These are phyloP conservation scores for Exocentrus adspersus DNA, from an alignment of 2,888 invertebrate species.

Conservation along the genomic window DNA sequence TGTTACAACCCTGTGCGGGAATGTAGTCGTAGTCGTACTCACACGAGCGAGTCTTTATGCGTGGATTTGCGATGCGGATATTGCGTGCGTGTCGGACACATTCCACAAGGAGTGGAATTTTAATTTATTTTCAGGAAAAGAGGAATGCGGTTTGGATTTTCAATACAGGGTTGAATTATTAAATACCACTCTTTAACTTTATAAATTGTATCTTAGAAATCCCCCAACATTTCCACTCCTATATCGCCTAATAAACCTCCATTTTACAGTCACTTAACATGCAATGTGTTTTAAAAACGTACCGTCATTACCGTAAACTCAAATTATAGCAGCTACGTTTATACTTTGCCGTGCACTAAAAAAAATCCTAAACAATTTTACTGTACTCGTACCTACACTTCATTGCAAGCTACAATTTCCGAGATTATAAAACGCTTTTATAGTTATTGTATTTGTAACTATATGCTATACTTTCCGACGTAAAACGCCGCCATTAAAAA, in stretches of 20 bases:
- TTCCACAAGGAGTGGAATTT: background rate
- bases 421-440: slow-evolving; percentile 6
- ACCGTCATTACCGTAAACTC: background rate
- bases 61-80: slow-evolving; percentile 4
- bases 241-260: no score
- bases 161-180: no score
- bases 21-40: slow-evolving; percentile 17
- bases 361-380: slow-evolving; percentile 3
- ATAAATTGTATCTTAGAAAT: no score
- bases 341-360: no score
- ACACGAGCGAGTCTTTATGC: slow-evolving; percentile 17
- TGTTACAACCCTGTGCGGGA: slow-evolving; percentile 34
- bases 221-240: no score
- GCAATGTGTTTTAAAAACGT: background rate
- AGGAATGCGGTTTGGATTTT: background rate
- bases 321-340: background rate
- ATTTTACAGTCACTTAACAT: background rate
- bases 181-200: no score
- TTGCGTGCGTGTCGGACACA: slow-evolving; percentile 15
- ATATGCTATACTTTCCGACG: background rate
- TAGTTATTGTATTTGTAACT: slow-evolving; percentile 10
- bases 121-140: background rate
- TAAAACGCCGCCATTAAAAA: slow-evolving; percentile 17
- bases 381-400: background rate
- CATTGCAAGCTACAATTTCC: slow-evolving; percentile 1